Base-by-base conservation (phyloP, 2,797 vertebrate species). In the Cyclopterus lumpus region DNA sequence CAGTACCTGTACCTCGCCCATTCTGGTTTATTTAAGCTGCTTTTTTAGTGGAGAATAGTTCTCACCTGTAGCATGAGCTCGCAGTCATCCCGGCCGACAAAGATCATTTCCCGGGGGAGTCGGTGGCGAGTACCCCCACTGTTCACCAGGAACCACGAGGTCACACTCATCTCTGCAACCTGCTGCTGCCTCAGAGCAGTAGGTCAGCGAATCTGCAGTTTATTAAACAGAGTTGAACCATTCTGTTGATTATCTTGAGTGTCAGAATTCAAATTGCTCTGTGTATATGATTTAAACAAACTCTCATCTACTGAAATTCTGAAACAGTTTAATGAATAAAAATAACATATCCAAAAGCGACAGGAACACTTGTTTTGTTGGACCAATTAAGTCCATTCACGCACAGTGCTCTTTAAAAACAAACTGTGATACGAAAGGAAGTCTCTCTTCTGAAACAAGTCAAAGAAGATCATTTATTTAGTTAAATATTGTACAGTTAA, bases 131-230 rank as follows among this genome's bases (percentile, higher is more conserved):
- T 99, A 78, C 98, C 98, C 90, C 97, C 97, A 77, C 97, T 97
- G 96, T 96, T 99, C 92, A 99, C 98, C 94, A 99, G 95, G 96
- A 99, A 99, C 98, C 98, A 99, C 53, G 98, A 98, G 88, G 97
- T 98, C 89, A 98, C 94, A 82, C 97, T 98, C 97, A 98, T 98
- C 93, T 87, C 88, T 92, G 86, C 81, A 95, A 93, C 65, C 82
- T 86, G 72, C 76, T 79, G 83, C 79, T 73, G 80, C 73, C 80
- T 57, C 63, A 55, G 69, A 40, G 16, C 18, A 26, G 14, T 8
- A 36, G 30, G 26, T 36, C 6, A 73, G 36, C 5, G 26, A 20
- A 75, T 24, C 1, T 62, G 40, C 15, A 34, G 66, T 14, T 57
- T 2, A 1, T 12, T 34, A 14, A 71, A 42, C n/a, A 68, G 20